These are phyloP conservation scores for Folsomia candida DNA, from an alignment of 2,888 invertebrate genomes.

Conservation along the genomic window DNA sequence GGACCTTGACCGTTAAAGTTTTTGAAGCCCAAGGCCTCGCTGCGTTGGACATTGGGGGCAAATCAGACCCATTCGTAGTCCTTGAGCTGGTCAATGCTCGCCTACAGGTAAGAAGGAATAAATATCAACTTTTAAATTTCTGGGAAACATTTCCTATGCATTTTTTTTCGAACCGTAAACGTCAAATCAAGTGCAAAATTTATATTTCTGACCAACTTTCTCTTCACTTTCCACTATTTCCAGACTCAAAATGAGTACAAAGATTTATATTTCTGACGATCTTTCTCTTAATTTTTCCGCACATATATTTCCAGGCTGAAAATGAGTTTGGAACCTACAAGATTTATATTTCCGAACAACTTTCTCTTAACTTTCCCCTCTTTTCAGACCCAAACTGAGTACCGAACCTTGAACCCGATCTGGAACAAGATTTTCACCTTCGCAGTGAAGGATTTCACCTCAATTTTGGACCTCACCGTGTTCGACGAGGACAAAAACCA, in stretches of 20 bases:
- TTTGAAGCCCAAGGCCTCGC: constrained; percentile 74
- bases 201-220: too few relatives aligned
- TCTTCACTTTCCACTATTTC: too few relatives aligned
- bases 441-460: constrained; percentile 95
- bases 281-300: too few relatives aligned
- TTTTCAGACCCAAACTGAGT: constrained; percentile 93
- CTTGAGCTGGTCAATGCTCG: constrained; percentile 90
- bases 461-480: constrained; percentile 89
- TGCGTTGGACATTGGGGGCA: constrained; percentile 93
- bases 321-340: too few relatives aligned
- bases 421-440: constrained; percentile 99
- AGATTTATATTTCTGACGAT: too few relatives aligned
- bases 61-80: constrained; percentile 98
- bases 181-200: too few relatives aligned
- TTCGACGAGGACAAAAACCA: constrained; percentile 97
- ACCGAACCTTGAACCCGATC: constrained; percentile 91
- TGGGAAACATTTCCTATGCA: too few relatives aligned
- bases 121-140: too few relatives aligned
- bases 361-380: background rate
- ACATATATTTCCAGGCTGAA: too few relatives aligned
- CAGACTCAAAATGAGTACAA: too few relatives aligned
- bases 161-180: background rate
- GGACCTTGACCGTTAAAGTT: constrained; percentile 91
- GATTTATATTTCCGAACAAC: background rate
- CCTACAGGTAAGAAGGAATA: constrained; percentile 56